A percentile compares a stretch with the other conserved stretches of the same genome.
phyloP scores from a whole-genome alignment of 2,888 invertebrate genomes.

The Chorisops tibialis region DNA sequence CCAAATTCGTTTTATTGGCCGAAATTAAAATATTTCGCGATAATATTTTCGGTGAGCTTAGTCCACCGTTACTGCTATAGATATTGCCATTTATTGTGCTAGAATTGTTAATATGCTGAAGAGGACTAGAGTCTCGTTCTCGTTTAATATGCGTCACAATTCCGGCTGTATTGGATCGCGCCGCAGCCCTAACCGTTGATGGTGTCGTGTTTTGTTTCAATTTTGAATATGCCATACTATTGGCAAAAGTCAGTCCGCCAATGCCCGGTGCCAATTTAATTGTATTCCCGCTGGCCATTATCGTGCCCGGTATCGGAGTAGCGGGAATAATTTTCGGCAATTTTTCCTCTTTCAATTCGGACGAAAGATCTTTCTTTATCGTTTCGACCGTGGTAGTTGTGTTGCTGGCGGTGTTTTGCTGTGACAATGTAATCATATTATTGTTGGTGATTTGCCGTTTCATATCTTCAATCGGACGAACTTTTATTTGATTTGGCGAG shows the following conservation, averaged over 20 bases:
- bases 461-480: slow-evolving; percentile 56
- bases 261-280: slow-evolving; percentile 51
- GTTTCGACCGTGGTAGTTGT: slow-evolving; percentile 46
- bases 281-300: slow-evolving; percentile 41
- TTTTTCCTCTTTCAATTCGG: slow-evolving; percentile 55
- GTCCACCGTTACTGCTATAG: slow-evolving; percentile 2
- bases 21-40: slow-evolving; percentile 40
- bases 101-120: not conserved
- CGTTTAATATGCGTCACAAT: slow-evolving; percentile 15
- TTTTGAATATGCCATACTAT: slow-evolving; percentile 50
- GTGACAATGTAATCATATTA: not conserved
- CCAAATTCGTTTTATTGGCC: not conserved
- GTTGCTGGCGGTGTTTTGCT: not conserved
- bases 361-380: slow-evolving; percentile 64
- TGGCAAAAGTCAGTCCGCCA: slow-evolving; percentile 51
- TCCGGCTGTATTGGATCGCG: slow-evolving; percentile 24
- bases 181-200: slow-evolving; percentile 32
- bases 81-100: not conserved
- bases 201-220: slow-evolving; percentile 45
- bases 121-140: slow-evolving; percentile 3
- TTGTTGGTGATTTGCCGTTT: slow-evolving; percentile 23
- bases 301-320: slow-evolving; percentile 21
- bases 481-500: slow-evolving; percentile 67
- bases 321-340: slow-evolving; percentile 47
- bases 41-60: slow-evolving; percentile 38